phyloP scores from a whole-genome alignment of 2,113 vertebrate genomes.

The Rhabdomys dilectus region DNA sequence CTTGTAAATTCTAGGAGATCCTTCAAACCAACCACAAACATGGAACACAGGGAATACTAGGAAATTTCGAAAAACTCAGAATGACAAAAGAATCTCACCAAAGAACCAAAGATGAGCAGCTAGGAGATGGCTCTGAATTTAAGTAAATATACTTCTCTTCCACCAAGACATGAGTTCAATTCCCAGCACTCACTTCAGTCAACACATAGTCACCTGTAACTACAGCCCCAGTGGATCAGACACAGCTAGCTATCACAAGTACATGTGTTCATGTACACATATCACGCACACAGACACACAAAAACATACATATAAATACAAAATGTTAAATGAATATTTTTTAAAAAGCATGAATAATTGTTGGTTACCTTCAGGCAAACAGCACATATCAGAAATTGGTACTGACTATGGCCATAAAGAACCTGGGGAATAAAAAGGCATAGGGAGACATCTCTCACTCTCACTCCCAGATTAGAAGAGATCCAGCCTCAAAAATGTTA shows the following conservation, averaged over 20 bases:
- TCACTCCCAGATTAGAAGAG: background rate
- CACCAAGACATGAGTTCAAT: background rate
- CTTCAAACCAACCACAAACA: conserved; percentile 11
- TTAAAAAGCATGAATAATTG: background rate
- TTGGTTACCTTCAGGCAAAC: background rate
- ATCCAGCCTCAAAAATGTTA: too few relatives aligned
- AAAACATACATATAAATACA: background rate
- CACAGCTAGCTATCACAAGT: background rate
- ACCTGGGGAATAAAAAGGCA: background rate
- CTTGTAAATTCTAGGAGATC: background rate
- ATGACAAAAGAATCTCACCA: conserved; percentile 8
- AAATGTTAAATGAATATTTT: background rate
- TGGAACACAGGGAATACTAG: background rate
- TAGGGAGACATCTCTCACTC: accelerated
- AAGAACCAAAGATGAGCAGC: conserved; percentile 9
- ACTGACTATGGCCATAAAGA: background rate
- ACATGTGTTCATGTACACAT: too few relatives aligned
- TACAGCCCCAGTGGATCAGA: background rate
- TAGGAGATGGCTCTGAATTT: background rate
- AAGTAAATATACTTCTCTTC: background rate
- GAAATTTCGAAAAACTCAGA: conserved; percentile 9
- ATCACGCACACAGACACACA: background rate
- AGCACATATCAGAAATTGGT: background rate
- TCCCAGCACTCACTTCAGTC: background rate
- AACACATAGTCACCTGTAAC: background rate